These are phyloP conservation scores for Drosophila asahinai DNA, from an alignment of 1,140 invertebrate genomes.

Conservation along the genomic window DNA sequence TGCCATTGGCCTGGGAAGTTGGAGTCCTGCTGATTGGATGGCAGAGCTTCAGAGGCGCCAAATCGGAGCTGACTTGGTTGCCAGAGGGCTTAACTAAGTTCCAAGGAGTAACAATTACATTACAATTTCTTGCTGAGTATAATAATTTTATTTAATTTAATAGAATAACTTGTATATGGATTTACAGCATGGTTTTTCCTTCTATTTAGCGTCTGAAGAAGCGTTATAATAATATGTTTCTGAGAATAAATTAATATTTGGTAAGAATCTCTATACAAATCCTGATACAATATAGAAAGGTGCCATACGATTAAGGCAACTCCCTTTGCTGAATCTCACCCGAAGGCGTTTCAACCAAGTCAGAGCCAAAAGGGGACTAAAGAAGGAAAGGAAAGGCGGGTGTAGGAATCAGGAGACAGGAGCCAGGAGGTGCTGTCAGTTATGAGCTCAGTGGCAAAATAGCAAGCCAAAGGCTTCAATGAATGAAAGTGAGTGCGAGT, in stretches of 20 bases:
- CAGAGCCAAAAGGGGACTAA: not conserved
- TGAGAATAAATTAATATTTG: no score
- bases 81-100: not conserved
- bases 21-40: constrained; percentile 70
- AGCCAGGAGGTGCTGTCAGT: constrained; percentile 19
- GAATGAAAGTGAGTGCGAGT: constrained; percentile 63
- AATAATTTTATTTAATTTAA: no score
- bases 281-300: not conserved
- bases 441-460: constrained; percentile 64
- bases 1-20: constrained; percentile 66
- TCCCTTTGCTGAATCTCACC: constrained; percentile 19
- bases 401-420: not conserved
- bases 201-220: not conserved
- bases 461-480: constrained; percentile 57
- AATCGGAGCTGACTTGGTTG: constrained; percentile 11
- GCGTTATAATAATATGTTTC: not conserved
- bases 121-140: no score
- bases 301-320: no score
- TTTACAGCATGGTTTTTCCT: no score
- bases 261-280: no score
- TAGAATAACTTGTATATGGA: no score
- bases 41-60: constrained; percentile 45
- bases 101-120: not conserved
- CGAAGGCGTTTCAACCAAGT: constrained; percentile 13
- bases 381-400: not conserved